Evolutionary conservation across 23 tunicate genomes (phyloP).

Genomic region (Oikopleura dioica): DNA sequence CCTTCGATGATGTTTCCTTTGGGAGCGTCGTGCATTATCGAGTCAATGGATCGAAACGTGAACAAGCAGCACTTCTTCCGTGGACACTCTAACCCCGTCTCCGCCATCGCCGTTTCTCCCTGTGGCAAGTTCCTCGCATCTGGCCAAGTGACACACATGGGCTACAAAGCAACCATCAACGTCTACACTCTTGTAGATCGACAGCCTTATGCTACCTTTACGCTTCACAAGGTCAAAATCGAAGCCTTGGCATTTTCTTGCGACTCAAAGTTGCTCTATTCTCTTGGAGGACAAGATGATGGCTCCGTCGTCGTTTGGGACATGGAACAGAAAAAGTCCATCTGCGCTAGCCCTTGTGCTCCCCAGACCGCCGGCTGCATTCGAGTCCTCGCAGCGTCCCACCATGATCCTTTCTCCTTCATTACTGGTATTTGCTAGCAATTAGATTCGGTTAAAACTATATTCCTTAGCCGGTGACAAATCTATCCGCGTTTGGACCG

Average conservation of each 20-base stretch:
- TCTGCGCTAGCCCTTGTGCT: constrained; percentile 10
- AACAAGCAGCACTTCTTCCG: constrained; percentile 40
- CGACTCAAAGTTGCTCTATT: constrained; percentile 39
- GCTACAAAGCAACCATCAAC: constrained; percentile 52
- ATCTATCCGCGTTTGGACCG: constrained; percentile 60
- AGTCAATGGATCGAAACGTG: constrained; percentile 22
- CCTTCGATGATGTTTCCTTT: constrained; percentile 77
- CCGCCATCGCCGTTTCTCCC: constrained; percentile 58
- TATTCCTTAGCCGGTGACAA: constrained; percentile 37
- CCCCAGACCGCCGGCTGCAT: neutral
- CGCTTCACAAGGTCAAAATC: constrained; percentile 73
- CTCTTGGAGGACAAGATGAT: constrained; percentile 89
- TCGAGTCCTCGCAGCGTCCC: neutral
- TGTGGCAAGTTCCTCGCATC: constrained; percentile 83
- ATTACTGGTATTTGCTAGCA: neutral
- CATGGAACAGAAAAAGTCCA: constrained; percentile 38
- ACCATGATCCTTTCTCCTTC: neutral
- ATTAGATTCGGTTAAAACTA: neutral
- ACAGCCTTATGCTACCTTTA: constrained; percentile 24
- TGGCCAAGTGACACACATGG: constrained; percentile 99
- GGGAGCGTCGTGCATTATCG: constrained; percentile 40
- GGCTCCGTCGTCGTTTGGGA: constrained; percentile 89
- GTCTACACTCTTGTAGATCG: constrained; percentile 51
- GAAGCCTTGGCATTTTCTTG: constrained; percentile 78
- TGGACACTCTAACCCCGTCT: constrained; percentile 70